Percentiles rank a stretch among this genome's conserved stretches.
These are phyloP conservation scores for Motacilla alba DNA, from an alignment of 2,113 vertebrate genomes.

Conservation along the genomic window DNA sequence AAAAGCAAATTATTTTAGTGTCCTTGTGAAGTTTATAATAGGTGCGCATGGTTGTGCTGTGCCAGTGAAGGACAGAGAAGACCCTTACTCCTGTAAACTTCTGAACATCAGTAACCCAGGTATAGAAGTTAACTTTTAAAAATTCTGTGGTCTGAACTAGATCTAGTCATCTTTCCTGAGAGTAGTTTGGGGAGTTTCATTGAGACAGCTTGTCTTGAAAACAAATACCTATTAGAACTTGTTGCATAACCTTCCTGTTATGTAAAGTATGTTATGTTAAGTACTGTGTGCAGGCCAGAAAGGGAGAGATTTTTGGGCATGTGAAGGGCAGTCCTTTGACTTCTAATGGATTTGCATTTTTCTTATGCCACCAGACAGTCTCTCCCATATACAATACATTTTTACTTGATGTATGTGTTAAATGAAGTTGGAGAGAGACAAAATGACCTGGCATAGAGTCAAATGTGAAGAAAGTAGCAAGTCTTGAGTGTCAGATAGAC, in stretches of 20 bases:
- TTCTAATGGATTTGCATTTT: not conserved
- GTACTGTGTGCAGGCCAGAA: not conserved
- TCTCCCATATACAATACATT: not conserved
- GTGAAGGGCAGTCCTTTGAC: not conserved
- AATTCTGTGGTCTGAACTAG: not conserved
- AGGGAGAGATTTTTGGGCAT: not conserved
- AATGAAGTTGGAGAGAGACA: not conserved
- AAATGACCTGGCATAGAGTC: not conserved
- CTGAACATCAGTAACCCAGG: slow-evolving; percentile 91
- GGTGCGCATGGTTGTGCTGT: slow-evolving; percentile 87
- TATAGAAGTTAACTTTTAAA: slow-evolving; percentile 51
- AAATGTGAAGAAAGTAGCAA: not conserved
- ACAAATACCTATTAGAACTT: not conserved
- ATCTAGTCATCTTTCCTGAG: not conserved
- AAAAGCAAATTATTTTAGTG: slow-evolving; percentile 75
- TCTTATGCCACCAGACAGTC: not conserved
- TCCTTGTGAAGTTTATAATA: slow-evolving; percentile 96
- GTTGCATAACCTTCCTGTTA: not conserved
- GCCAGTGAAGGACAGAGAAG: slow-evolving; percentile 92
- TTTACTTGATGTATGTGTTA: not conserved
- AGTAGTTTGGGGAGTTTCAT: not conserved
- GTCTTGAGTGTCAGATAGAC: not conserved
- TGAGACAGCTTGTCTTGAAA: not conserved
- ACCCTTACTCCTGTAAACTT: slow-evolving; percentile 91
- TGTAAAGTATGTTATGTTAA: not conserved